Evolutionary conservation across 2,797 vertebrate genomes (phyloP).

Genomic region (Choloepus didactylus): DNA sequence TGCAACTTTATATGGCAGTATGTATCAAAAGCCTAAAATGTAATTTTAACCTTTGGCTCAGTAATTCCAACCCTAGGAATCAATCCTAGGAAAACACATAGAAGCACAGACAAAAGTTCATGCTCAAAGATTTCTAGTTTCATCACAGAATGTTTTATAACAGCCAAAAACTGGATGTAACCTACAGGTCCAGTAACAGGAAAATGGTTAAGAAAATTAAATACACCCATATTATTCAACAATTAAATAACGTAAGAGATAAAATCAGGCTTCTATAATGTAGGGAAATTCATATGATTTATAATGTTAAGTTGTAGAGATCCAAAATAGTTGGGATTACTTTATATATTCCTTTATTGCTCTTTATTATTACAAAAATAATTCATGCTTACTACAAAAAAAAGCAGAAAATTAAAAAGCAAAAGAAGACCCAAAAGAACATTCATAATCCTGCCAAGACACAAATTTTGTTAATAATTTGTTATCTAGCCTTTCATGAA

Average conservation of each 20-base stretch:
- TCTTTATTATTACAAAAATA: slow-evolving; percentile 50
- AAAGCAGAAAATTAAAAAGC: background rate
- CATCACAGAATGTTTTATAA: background rate
- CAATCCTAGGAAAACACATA: slow-evolving; percentile 14
- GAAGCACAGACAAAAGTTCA: slow-evolving; percentile 30
- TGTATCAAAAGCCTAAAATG: slow-evolving; percentile 28
- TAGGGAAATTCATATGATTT: slow-evolving; percentile 49
- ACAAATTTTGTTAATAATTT: background rate
- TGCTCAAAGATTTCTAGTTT: slow-evolving; percentile 20
- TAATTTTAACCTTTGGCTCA: background rate
- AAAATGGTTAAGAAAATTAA: slow-evolving; percentile 63
- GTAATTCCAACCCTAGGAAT: background rate
- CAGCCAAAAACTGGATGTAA: background rate
- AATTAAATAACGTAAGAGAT: background rate
- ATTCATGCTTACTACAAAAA: background rate
- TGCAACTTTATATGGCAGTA: background rate
- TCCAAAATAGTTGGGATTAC: slow-evolving; percentile 39
- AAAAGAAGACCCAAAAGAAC: slow-evolving; percentile 1
- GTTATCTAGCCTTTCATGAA: background rate
- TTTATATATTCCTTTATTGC: slow-evolving; percentile 19
- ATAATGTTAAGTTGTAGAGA: slow-evolving; percentile 35
- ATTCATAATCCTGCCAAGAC: background rate
- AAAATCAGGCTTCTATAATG: slow-evolving; percentile 34
- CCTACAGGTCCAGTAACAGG: background rate
- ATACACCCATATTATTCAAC: background rate